These are phyloP conservation scores for Melanaphis sacchari DNA, from an alignment of 1,140 invertebrate species.

Conservation along the genomic window DNA sequence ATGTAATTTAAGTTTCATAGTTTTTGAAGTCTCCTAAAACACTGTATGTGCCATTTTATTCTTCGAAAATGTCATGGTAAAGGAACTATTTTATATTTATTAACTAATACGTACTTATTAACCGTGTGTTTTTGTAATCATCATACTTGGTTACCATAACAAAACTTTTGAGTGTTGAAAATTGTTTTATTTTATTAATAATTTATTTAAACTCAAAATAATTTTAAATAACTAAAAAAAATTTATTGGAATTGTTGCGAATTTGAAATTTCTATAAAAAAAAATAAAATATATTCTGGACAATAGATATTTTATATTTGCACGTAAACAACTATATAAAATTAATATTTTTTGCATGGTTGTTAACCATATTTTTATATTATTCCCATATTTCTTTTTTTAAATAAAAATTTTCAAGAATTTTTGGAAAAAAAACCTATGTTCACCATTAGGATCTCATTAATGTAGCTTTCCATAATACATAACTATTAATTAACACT, in stretches of 20 bases:
- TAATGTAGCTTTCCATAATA: constrained; percentile 43
- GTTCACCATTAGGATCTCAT: constrained; percentile 49
- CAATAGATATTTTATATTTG: constrained; percentile 48
- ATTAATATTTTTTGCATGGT: constrained; percentile 43
- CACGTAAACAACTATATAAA: constrained; percentile 26
- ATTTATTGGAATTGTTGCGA: constrained; percentile 1
- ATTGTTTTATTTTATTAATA: constrained; percentile 28
- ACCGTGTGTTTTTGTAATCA: constrained; percentile 32
- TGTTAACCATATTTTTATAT: constrained; percentile 50
- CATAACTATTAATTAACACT: not conserved
- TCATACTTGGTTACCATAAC: constrained; percentile 30
- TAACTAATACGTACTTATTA: constrained; percentile 46
- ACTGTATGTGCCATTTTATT: constrained; percentile 46
- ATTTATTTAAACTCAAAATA: constrained; percentile 28
- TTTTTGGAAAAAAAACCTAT: not conserved
- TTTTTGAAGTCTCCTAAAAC: constrained; percentile 29
- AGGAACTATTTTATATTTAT: constrained; percentile 41
- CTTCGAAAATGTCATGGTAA: not conserved
- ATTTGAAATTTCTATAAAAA: constrained; percentile 18
- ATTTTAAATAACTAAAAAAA: not conserved
- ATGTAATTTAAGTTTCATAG: constrained; percentile 29
- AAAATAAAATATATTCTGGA: not conserved
- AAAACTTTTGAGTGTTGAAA: constrained; percentile 5
- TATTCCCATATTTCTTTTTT: constrained; percentile 14
- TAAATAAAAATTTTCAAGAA: not conserved